Conservation (phyloP, 2,113 vertebrate species). For the Garra rufa region DNA sequence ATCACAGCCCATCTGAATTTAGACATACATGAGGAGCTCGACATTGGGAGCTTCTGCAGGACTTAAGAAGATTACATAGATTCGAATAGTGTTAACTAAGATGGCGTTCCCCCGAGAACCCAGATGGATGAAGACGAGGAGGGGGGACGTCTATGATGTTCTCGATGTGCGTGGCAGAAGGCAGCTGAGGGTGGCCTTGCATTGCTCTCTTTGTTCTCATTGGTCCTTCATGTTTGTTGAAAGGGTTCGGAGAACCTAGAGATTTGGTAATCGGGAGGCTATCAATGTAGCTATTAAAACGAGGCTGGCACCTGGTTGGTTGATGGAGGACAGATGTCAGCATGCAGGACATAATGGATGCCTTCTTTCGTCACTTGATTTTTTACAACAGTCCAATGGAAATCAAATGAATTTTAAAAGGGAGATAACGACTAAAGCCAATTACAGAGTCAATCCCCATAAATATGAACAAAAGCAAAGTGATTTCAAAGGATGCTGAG, state of each 20-base stretch:
- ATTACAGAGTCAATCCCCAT: conserved; percentile 30
- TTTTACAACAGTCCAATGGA: conserved; percentile 15
- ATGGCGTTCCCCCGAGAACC: conserved; percentile 92
- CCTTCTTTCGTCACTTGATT: conserved; percentile 20
- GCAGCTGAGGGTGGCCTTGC: conserved; percentile 87
- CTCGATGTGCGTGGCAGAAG: conserved; percentile 93
- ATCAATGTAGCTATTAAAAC: conserved; percentile 71
- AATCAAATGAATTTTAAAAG: conserved; percentile 43
- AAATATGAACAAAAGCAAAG: conserved; percentile 76
- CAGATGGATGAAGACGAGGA: conserved; percentile 91
- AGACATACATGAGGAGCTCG: conserved; percentile 94
- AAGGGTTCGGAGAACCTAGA: background rate
- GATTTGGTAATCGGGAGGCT: conserved; percentile 58
- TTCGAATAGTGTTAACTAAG: conserved; percentile 91
- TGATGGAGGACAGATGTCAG: conserved; percentile 73
- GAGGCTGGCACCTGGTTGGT: conserved; percentile 78
- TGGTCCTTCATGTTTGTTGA: conserved; percentile 29
- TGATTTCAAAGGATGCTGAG: conserved; percentile 71
- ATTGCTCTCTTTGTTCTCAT: conserved; percentile 93
- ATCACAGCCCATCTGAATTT: conserved; percentile 97
- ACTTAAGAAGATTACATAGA: conserved; percentile 98
- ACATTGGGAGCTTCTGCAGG: conserved; percentile 89
- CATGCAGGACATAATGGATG: conserved; percentile 62
- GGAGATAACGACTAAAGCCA: conserved; percentile 31
- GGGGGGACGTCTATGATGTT: conserved; percentile 90